Conservation (phyloP, 2,113 vertebrate genomes). For the Dromas ardeola region DNA sequence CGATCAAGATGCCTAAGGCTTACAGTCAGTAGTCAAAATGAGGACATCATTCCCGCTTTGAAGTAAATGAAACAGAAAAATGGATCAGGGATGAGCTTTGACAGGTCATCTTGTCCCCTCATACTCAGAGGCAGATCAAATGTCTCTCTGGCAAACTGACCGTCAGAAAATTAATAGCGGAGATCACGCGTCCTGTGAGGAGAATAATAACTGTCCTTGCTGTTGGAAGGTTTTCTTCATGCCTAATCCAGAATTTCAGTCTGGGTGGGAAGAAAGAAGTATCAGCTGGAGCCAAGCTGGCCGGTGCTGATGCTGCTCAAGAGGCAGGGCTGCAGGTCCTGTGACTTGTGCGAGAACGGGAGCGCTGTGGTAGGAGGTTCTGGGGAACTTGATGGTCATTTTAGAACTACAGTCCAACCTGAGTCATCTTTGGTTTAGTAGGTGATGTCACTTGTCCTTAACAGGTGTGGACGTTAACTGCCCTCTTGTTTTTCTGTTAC, state of each 20-base stretch:
- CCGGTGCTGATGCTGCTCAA: background rate
- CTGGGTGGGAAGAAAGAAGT: background rate
- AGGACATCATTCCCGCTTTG: background rate
- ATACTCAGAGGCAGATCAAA: background rate
- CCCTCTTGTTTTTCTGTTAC: background rate
- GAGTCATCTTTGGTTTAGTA: background rate
- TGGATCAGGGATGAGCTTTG: background rate
- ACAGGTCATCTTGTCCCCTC: background rate
- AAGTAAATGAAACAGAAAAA: background rate
- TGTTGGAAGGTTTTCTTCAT: background rate
- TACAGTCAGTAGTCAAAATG: background rate
- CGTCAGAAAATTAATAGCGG: background rate
- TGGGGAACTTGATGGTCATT: background rate
- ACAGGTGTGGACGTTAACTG: background rate
- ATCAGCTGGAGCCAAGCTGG: background rate
- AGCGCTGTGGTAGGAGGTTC: background rate
- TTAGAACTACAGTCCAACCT: background rate
- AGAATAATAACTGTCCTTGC: background rate
- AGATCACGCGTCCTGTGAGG: rapidly evolving
- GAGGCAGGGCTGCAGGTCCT: background rate
- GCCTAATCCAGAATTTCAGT: background rate
- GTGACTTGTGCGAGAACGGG: background rate
- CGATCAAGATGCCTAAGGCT: background rate
- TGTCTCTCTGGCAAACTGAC: background rate
- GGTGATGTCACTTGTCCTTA: background rate